Percentiles rank a stretch among this genome's conserved stretches.
Evolutionary conservation across 2,797 vertebrate genomes (phyloP).

Genomic region (Coregonus sp.): DNA sequence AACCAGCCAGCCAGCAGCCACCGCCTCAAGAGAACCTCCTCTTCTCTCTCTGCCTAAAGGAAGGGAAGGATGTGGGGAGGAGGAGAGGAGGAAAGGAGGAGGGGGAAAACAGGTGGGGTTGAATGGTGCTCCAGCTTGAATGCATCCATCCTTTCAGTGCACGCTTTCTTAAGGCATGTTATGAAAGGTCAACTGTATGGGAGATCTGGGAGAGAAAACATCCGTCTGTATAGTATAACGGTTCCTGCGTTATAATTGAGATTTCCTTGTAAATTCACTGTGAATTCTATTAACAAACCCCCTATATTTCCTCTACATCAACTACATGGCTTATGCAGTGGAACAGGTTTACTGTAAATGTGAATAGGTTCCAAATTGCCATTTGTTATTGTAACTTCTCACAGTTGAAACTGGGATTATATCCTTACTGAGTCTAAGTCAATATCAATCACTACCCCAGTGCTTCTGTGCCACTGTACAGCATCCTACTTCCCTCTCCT

Average conservation of each 20-base stretch:
- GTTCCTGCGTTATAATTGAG: background rate
- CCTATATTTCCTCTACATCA: no score
- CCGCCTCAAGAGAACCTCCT: conserved; percentile 17
- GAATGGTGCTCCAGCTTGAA: conserved; percentile 47
- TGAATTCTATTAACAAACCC: no score
- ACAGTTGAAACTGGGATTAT: background rate
- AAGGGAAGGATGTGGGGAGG: conserved; percentile 40
- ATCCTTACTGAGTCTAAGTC: background rate
- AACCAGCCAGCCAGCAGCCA: conserved; percentile 4
- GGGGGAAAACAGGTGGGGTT: conserved; percentile 56
- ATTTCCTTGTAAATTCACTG: background rate
- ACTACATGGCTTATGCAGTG: no score
- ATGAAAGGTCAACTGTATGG: conserved; percentile 29
- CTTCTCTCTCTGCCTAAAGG: background rate
- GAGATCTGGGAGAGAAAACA: conserved; percentile 23
- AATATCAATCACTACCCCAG: no score
- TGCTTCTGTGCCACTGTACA: conserved; percentile 8
- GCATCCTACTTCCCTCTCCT: background rate
- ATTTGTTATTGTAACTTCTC: background rate
- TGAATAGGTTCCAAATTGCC: background rate
- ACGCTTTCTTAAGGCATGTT: conserved; percentile 41
- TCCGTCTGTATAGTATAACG: background rate
- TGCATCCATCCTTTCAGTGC: conserved; percentile 38
- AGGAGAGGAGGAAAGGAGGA: conserved; percentile 24
- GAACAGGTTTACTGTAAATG: background rate